A percentile compares a stretch with the other conserved stretches of the same genome.
Evolutionary conservation across 2,113 vertebrate species (phyloP).

Genomic region (Apodemus speciosus): DNA sequence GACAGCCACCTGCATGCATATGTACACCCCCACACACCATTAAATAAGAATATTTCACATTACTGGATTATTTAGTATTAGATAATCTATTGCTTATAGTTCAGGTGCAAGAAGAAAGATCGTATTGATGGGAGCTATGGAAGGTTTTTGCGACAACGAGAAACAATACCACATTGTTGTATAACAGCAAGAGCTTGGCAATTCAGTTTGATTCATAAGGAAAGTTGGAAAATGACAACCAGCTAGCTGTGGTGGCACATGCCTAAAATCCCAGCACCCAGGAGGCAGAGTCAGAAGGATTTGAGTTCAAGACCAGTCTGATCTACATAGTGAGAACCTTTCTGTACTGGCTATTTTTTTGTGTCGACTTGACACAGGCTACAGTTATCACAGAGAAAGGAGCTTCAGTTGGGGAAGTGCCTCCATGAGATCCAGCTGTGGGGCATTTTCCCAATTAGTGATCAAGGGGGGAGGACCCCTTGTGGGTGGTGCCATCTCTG

Average conservation of each 20-base stretch:
- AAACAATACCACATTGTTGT: background rate
- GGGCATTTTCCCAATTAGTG: too few species aligned
- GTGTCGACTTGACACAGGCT: too few species aligned
- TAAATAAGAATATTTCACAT: background rate
- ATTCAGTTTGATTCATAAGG: background rate
- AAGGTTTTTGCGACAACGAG: background rate
- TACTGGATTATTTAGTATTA: background rate
- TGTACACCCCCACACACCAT: background rate
- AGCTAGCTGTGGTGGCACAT: background rate
- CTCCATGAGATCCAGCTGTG: too few species aligned
- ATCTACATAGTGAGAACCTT: background rate
- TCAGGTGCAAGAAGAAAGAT: background rate
- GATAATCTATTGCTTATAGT: background rate
- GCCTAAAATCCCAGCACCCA: background rate
- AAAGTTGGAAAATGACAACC: background rate
- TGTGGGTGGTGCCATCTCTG: too few species aligned
- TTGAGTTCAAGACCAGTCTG: background rate
- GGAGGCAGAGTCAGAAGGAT: background rate
- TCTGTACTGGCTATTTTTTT: background rate
- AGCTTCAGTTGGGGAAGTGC: too few species aligned
- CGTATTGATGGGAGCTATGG: background rate
- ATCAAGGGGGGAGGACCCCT: too few species aligned
- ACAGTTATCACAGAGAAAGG: too few species aligned
- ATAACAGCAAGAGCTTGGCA: background rate
- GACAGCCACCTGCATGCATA: background rate